Conservation (phyloP, 2,113 vertebrate genomes). For the Silurus glanis region DNA sequence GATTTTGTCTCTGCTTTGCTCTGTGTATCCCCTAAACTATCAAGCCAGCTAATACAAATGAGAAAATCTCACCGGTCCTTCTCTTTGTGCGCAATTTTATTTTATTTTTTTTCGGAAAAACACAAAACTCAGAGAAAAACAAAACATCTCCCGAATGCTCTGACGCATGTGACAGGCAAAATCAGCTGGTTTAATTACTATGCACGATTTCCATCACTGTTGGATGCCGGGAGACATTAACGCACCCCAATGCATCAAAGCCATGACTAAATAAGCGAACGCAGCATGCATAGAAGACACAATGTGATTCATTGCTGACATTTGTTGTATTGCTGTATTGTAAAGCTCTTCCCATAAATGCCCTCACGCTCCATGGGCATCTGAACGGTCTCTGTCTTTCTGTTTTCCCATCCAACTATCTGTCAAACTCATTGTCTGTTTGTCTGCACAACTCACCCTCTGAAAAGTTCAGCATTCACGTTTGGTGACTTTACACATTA, state of each 20-base stretch:
- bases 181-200: conserved; percentile 26
- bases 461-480: neutral
- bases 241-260: conserved; percentile 14
- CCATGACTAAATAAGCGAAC: neutral
- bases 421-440: neutral
- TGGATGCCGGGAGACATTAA: neutral
- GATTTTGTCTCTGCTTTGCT: conserved; percentile 51
- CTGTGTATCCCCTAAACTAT: neutral
- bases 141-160: conserved; percentile 8
- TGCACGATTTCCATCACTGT: neutral
- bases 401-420: neutral
- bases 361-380: conserved; percentile 11
- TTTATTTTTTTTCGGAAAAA: neutral
- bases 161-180: conserved; percentile 18
- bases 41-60: neutral
- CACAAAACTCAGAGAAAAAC: neutral
- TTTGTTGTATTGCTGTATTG: conserved; percentile 18
- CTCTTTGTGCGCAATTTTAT: no score
- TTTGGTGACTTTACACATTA: neutral
- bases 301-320: conserved; percentile 20
- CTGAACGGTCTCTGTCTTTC: conserved; percentile 21
- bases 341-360: neutral
- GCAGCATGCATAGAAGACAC: neutral
- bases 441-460: neutral
- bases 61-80: conserved; percentile 5